A percentile compares a stretch with the other conserved stretches of the same genome.
Evolutionary conservation across 1,140 invertebrate genomes (phyloP).

Genomic region (Sinella curviseta): DNA sequence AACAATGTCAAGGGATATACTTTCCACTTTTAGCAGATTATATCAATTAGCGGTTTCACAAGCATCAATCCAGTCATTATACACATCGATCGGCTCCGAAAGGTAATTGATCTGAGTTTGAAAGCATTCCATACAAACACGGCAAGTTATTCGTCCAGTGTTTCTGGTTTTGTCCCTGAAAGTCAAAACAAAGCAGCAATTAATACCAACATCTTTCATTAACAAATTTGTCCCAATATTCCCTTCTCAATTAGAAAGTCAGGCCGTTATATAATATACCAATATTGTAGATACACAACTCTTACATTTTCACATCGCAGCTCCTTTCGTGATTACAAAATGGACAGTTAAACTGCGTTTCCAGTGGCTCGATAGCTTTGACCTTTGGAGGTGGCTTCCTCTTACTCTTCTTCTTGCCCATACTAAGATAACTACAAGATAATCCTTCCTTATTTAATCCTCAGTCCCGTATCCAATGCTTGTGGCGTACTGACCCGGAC

Average conservation of each 20-base stretch:
- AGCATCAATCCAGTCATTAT: conserved; percentile 73
- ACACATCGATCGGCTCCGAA: conserved; percentile 69
- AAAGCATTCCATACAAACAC: conserved; percentile 67
- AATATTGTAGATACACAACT: too few species aligned
- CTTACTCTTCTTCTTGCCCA: conserved; percentile 97
- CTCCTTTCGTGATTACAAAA: conserved; percentile 99
- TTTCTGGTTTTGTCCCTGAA: conserved; percentile 64
- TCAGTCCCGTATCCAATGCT: background rate
- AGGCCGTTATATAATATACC: too few species aligned
- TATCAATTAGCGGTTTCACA: conserved; percentile 64
- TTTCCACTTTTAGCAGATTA: background rate
- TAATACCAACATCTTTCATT: background rate
- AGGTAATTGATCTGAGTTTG: conserved; percentile 67
- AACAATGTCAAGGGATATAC: background rate
- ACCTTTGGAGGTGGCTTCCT: conserved; percentile 92
- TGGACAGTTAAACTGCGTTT: conserved; percentile 96
- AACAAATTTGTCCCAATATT: too few species aligned
- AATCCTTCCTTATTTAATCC: background rate
- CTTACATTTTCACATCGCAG: conserved; percentile 99
- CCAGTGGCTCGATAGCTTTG: conserved; percentile 90
- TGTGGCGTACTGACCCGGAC: too few species aligned
- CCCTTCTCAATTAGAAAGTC: background rate
- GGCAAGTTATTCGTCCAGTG: conserved; percentile 64
- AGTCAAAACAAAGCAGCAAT: conserved; percentile 43
- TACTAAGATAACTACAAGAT: conserved; percentile 54